Evolutionary conservation across 2,113 vertebrate species (phyloP), one percentile per base, ranked within the genome.

Genomic region (Silurus asotus): DNA sequence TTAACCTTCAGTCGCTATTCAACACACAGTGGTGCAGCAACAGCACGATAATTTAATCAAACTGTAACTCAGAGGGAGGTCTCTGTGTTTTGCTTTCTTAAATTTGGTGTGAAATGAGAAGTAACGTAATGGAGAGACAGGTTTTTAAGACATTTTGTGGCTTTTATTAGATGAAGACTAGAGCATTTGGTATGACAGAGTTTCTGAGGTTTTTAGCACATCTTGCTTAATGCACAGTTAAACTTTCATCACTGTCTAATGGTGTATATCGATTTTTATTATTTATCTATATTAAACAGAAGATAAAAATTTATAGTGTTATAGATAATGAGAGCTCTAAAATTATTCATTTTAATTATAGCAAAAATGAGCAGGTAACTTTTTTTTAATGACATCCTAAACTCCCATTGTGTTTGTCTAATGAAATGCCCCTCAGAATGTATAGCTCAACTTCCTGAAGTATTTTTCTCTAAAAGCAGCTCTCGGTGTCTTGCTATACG

Each of bases 1-100:
- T 90, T 85, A 88, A 90, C 86, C 79, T 79, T 45, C 56, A 69
- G 84, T 64, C 75, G 10, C 55, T 58, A 69, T 86, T 89, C 79
- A 81, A 37, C 72, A 70, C 79, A 15, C 61, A 62, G 78, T 20
- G 11, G 75, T n/a, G 65, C 72, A 82, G 83, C 53, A 87, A 81
- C 81, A 81, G 67, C 67, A 69, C 55, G 65, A 62, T 77, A 75
- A 89, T 84, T 83, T 86, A 37, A 83, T 88, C 49, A 75, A 53
- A 67, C 25, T 37, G 23, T 69, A 82, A 84, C 81, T 81, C 55
- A 37, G 56, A 55, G 37, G 37, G n/a, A 20, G 59, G 77, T 79
- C 85, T 81, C 14, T 80, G 59, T 51, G 5, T 82, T 53, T 62
- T 49, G 25, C 70, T 23, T 37, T 76, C 49, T 48, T 28, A 15